Conservation (phyloP, 2,797 vertebrate genomes). For the Eospalax fontanierii region DNA sequence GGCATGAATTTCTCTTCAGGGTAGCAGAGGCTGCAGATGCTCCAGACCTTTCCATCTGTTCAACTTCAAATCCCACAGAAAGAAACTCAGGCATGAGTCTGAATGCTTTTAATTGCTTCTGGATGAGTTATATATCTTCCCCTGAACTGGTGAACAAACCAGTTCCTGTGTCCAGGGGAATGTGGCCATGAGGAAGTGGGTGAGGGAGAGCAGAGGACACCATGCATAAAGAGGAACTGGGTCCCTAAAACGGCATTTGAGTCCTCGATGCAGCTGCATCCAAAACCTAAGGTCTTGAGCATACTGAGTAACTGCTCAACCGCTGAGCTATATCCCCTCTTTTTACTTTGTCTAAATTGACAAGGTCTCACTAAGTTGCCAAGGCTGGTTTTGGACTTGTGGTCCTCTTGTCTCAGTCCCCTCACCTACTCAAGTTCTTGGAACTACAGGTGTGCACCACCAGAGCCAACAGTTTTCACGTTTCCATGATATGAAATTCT, state of each 20-base stretch:
- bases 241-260: background rate
- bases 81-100: background rate
- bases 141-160: background rate
- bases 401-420: background rate
- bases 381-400: background rate
- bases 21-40: background rate
- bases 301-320: background rate
- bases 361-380: background rate
- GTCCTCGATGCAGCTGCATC: background rate
- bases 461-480: background rate
- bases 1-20: background rate
- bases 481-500: background rate
- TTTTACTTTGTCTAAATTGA: background rate
- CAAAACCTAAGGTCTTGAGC: background rate
- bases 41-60: background rate
- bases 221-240: background rate
- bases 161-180: background rate
- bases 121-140: background rate
- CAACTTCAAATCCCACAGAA: background rate
- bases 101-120: background rate
- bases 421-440: too few relatives aligned
- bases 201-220: too few relatives aligned
- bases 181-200: too few relatives aligned
- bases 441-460: background rate
- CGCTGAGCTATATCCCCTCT: background rate